Conservation (phyloP, 23 tunicate species). For the Halocynthia roretzi region DNA sequence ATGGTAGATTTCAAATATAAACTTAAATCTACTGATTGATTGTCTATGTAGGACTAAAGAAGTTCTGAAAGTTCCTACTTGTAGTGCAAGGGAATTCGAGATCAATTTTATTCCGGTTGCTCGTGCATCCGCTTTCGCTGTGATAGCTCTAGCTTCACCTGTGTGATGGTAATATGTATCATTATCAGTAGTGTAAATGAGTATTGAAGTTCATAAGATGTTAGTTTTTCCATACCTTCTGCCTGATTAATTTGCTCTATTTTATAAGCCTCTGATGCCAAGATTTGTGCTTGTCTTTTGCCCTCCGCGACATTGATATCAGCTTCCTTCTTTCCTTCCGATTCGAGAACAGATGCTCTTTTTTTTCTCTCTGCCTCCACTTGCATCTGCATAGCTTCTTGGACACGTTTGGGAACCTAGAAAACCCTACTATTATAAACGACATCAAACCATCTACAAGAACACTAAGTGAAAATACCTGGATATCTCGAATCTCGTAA, state of each 20-base stretch:
- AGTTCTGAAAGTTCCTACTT: slow-evolving; percentile 18
- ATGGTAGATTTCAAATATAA: too few species aligned
- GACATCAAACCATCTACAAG: neutral
- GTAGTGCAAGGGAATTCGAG: slow-evolving; percentile 34
- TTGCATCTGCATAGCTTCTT: slow-evolving; percentile 98
- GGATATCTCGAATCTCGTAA: slow-evolving; percentile 94
- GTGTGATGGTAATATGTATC: neutral
- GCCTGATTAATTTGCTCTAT: slow-evolving; percentile 92
- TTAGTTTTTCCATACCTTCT: slow-evolving; percentile 30
- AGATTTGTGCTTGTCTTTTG: slow-evolving; percentile 76
- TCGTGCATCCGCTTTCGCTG: slow-evolving; percentile 90
- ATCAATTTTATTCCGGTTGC: slow-evolving; percentile 66
- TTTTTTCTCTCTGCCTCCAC: slow-evolving; percentile 97
- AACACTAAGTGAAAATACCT: slow-evolving; percentile 25
- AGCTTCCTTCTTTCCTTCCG: slow-evolving; percentile 91
- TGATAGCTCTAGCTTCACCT: slow-evolving; percentile 92
- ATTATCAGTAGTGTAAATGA: neutral
- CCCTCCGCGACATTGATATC: slow-evolving; percentile 93
- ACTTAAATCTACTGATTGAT: too few species aligned
- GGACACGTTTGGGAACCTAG: slow-evolving; percentile 87
- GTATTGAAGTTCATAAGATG: neutral
- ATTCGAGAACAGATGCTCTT: slow-evolving; percentile 76
- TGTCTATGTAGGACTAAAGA: too few species aligned
- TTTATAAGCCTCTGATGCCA: slow-evolving; percentile 86
- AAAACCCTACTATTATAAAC: neutral